These are phyloP conservation scores for Ornithoptera alexandrae DNA, from an alignment of 2,888 invertebrate species.

Conservation along the genomic window DNA sequence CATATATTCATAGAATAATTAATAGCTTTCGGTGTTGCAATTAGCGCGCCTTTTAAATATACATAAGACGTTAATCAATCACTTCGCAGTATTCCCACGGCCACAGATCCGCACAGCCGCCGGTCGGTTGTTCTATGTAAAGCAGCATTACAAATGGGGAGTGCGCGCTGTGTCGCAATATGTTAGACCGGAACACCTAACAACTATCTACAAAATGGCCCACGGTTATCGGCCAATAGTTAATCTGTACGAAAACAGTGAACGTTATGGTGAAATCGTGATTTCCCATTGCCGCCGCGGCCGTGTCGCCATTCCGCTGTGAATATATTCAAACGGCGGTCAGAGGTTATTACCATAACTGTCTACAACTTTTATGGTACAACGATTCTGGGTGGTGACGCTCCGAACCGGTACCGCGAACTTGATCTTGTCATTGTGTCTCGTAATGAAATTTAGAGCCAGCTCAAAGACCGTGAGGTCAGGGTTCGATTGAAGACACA, in stretches of 20 bases:
- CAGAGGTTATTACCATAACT: constrained; percentile 53
- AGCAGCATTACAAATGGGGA: constrained; percentile 8
- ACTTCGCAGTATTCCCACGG: no score
- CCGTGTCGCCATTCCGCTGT: constrained; percentile 35
- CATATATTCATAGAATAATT: no score
- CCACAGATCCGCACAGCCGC: background rate
- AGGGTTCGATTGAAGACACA: constrained; percentile 3
- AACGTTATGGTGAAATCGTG: constrained; percentile 41
- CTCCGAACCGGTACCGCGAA: constrained; percentile 28
- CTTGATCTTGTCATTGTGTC: constrained; percentile 24
- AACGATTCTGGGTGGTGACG: constrained; percentile 31
- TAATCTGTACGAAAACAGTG: constrained; percentile 32
- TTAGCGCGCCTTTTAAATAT: no score
- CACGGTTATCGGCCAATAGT: constrained; percentile 30
- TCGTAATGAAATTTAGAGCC: constrained; percentile 6
- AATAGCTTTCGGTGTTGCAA: no score
- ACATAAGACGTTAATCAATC: no score
- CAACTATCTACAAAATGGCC: constrained; percentile 28
- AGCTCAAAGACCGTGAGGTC: constrained; percentile 10
- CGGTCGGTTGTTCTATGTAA: constrained; percentile 14
- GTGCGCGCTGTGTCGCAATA: constrained; percentile 14
- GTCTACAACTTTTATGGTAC: constrained; percentile 53
- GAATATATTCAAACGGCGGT: constrained; percentile 48
- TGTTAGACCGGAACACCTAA: constrained; percentile 20
- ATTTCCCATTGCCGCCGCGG: constrained; percentile 36